Percentiles rank a stretch among this genome's conserved stretches.
Conservation (phyloP, 2,888 invertebrate genomes). For the Romanomermis culicivorax region DNA sequence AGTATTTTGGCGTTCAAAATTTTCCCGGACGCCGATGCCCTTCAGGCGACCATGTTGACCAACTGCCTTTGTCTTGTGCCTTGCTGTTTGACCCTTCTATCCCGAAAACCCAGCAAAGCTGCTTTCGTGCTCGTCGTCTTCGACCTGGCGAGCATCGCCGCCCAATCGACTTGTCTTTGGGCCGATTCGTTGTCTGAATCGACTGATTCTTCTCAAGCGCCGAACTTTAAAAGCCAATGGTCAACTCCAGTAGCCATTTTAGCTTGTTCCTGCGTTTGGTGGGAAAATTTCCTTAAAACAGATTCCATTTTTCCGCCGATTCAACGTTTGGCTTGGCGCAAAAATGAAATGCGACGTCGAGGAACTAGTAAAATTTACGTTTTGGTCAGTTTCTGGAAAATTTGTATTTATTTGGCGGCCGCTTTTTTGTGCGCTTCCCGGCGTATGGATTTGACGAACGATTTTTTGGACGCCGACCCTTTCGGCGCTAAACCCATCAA, state of each 20-base stretch:
- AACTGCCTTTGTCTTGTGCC: constrained; percentile 84
- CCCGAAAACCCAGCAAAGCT: constrained; percentile 34
- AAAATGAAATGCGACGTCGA: constrained; percentile 43
- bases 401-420: constrained; percentile 51
- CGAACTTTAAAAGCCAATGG: constrained; percentile 29
- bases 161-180: constrained; percentile 71
- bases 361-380: constrained; percentile 72
- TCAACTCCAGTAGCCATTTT: constrained; percentile 48
- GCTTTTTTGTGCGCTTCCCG: constrained; percentile 43
- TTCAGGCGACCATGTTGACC: constrained; percentile 83
- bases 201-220: no score
- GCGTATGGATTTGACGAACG: constrained; percentile 1
- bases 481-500: constrained; percentile 25
- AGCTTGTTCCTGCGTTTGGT: constrained; percentile 78
- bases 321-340: constrained; percentile 20
- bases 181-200: no score
- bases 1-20: constrained; percentile 52
- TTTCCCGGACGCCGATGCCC: constrained; percentile 71
- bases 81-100: constrained; percentile 37
- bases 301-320: constrained; percentile 49
- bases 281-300: constrained; percentile 85
- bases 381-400: constrained; percentile 72
- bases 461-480: constrained; percentile 16
- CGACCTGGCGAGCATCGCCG: constrained; percentile 61
- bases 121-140: constrained; percentile 26